Base-by-base conservation (phyloP, 2,888 invertebrate genomes). In the Andrena minutula region DNA sequence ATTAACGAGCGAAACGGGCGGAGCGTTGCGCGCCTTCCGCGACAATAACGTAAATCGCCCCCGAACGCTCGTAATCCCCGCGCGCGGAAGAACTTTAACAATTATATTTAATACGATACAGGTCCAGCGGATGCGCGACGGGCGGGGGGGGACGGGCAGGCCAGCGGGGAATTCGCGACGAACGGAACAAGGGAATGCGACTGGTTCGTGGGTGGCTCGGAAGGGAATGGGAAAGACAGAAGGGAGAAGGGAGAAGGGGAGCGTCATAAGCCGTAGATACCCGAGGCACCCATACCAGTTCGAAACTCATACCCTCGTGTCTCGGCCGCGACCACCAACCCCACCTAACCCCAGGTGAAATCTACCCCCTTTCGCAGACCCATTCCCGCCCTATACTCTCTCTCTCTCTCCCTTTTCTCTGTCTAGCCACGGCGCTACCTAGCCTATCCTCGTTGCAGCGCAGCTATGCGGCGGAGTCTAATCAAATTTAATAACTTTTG, bases 401-500 rank as follows among this genome's bases (percentile, higher is more conserved):
- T 3, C 35, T 69, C 75, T 78, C 86, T 65, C 41, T 35, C 35
- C 41, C 3, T 12, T 5, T 3, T 41, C 41, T 41, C 41, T 68
- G 72, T 79, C 86, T 68, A 41, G 16, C 41, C 4, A 16, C 16
- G 16, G 41, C 82, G 70, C 79, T 83, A 79, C 83, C 84, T 82
- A 78, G 72, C 86, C 84, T 83, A 78, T 79, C 87, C 89, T 85
- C 84, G 82, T 79, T 81, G 84, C 85, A 82, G 68, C 82, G 82
- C 86, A 86, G 86, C 89, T 90, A 87, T 89, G 90, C 90, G 89
- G 89, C 88, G 84, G 83, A 91, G 88, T 92, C 92, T 92, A 93
- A 93, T 93, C 92, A 92, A 93, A 93, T 93, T 93, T 92, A 93
- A 93, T 93, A 93, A 92, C 93, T 93, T 93, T 92, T 91, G 90